phyloP scores from a whole-genome alignment of 2,113 vertebrate species.

The Pyxicephalus adspersus region DNA sequence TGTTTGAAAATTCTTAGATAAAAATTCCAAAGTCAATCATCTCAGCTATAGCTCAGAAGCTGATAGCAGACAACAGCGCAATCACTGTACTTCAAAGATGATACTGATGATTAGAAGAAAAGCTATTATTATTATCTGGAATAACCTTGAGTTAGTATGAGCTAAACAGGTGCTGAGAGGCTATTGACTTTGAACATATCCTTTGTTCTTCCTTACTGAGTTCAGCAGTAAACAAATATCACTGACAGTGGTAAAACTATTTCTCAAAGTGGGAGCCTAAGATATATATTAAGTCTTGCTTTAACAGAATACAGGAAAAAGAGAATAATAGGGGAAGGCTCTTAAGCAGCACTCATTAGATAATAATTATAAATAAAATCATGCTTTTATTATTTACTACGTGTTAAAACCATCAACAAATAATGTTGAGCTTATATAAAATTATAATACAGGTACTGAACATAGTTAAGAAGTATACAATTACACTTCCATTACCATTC shows the following conservation, averaged over 20 bases:
- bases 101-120: constrained; percentile 14
- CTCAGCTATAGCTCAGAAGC: background rate
- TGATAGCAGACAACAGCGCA: background rate
- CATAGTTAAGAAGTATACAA: no score
- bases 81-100: constrained; percentile 19
- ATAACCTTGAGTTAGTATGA: constrained; percentile 16
- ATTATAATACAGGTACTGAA: no score
- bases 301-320: no score
- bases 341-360: no score
- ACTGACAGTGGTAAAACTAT: background rate
- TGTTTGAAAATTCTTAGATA: constrained; percentile 2
- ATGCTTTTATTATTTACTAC: no score
- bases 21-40: constrained; percentile 10
- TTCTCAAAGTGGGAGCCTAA: no score
- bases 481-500: no score
- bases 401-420: no score
- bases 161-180: background rate
- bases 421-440: no score
- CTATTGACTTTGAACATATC: constrained; percentile 10
- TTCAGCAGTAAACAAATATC: background rate
- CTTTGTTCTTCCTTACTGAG: background rate
- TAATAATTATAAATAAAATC: no score
- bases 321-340: no score
- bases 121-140: constrained; percentile 23
- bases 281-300: no score